phyloP scores from a whole-genome alignment of 2,888 invertebrate species.

The Metacarcinus magister region DNA sequence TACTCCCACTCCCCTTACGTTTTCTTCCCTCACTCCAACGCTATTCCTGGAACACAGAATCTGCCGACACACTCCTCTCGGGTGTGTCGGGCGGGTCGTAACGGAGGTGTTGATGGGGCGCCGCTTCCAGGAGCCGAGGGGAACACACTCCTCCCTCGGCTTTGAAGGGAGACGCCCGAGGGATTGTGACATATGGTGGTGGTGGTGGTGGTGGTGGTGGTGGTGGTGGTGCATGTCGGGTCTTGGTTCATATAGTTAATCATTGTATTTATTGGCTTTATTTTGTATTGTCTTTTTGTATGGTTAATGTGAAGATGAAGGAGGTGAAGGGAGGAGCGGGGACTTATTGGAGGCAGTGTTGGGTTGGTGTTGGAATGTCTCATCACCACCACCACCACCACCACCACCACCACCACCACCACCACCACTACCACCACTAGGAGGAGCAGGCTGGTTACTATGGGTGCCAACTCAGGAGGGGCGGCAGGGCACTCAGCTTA shows the following conservation, averaged over 20 bases:
- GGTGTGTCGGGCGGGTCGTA: not conserved
- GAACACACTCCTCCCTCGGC: not conserved
- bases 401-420: no score
- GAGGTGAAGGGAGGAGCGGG: not conserved
- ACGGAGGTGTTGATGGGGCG: not conserved
- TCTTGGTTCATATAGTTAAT: not conserved
- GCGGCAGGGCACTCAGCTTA: not conserved
- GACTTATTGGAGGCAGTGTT: not conserved
- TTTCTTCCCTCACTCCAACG: slow-evolving; percentile 47
- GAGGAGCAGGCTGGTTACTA: not conserved
- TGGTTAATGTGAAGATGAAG: no score
- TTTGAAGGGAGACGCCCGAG: not conserved
- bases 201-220: not conserved
- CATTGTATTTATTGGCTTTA: not conserved
- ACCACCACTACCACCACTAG: not conserved
- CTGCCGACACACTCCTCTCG: not conserved
- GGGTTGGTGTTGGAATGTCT: no score
- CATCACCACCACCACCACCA: no score
- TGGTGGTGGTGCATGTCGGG: not conserved
- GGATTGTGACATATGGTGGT: not conserved
- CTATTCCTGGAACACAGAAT: not conserved
- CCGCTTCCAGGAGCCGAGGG: not conserved
- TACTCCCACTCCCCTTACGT: not conserved
- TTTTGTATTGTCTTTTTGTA: no score
- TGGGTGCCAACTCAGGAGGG: not conserved